These are phyloP conservation scores for Meriones unguiculatus DNA, from an alignment of 2,113 vertebrate species.

Conservation along the genomic window DNA sequence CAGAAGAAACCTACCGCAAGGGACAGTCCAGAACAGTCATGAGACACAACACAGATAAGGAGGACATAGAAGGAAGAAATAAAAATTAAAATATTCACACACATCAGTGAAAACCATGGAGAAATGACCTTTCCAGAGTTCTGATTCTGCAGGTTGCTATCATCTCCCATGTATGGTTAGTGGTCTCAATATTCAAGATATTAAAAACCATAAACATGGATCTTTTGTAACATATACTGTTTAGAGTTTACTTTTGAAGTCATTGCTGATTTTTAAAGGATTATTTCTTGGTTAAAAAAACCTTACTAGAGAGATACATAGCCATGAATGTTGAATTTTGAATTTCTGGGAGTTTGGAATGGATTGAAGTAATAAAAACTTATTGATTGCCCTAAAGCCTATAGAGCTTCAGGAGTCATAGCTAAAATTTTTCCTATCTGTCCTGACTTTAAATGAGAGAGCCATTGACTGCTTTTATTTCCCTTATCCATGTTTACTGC, in stretches of 20 bases:
- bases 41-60: conserved; percentile 99
- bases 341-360: conserved; percentile 44
- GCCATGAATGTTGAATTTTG: conserved; percentile 36
- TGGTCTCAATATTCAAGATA: not conserved
- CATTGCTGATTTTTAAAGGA: not conserved
- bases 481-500: not conserved
- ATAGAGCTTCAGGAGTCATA: not conserved
- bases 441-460: not conserved
- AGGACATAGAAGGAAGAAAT: conserved; percentile 99
- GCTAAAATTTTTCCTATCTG: not conserved
- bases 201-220: not conserved
- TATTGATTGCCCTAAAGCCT: not conserved
- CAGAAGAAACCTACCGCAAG: conserved; percentile 99
- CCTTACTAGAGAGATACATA: not conserved
- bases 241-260: not conserved
- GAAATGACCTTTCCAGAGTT: conserved; percentile 90
- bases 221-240: not conserved
- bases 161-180: not conserved
- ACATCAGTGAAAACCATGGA: conserved; percentile 90
- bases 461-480: not conserved
- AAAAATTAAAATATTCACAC: conserved; percentile 99
- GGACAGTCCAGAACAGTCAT: conserved; percentile 99
- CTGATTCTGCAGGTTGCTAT: not conserved
- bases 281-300: conserved; percentile 23
- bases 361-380: conserved; percentile 31